Evolutionary conservation across 2,113 vertebrate species (phyloP).

Genomic region (Cromileptes altivelis): DNA sequence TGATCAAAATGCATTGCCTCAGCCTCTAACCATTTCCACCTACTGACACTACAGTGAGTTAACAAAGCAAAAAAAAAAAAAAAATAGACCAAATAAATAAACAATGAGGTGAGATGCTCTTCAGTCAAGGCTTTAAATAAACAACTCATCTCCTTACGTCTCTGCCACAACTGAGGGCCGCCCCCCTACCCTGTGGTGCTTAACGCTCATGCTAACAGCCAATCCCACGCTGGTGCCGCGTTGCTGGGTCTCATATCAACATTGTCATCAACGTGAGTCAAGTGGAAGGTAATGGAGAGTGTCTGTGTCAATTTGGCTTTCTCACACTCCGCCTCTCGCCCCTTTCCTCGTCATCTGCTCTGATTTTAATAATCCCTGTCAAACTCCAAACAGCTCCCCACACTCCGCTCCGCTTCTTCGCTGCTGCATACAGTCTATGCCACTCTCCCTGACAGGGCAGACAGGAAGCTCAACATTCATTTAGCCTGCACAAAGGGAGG

Average conservation of each 20-base stretch:
- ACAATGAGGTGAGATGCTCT: slow-evolving; percentile 71
- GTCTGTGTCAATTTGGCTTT: slow-evolving; percentile 98
- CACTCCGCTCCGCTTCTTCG: slow-evolving; percentile 68
- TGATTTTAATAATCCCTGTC: slow-evolving; percentile 99
- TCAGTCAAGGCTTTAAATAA: slow-evolving; percentile 82
- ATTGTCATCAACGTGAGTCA: slow-evolving; percentile 92
- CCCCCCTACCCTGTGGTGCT: slow-evolving; percentile 78
- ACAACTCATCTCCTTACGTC: slow-evolving; percentile 77
- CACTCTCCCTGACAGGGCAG: slow-evolving; percentile 92
- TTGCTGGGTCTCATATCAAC: slow-evolving; percentile 80
- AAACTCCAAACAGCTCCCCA: slow-evolving; percentile 95
- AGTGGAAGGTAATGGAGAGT: slow-evolving; percentile 96
- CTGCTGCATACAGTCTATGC: slow-evolving; percentile 70
- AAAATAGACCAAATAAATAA: slow-evolving; percentile 71
- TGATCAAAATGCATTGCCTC: slow-evolving; percentile 79
- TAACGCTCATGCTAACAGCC: slow-evolving; percentile 88
- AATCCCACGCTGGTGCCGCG: slow-evolving; percentile 80
- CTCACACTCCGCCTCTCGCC: slow-evolving; percentile 90
- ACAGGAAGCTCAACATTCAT: slow-evolving; percentile 99
- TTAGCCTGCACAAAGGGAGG: slow-evolving; percentile 94
- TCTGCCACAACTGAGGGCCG: slow-evolving; percentile 56
- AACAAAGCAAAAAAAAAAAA: slow-evolving; percentile 52
- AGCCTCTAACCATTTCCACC: slow-evolving; percentile 62
- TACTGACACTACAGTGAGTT: slow-evolving; percentile 67
- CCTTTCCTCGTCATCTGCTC: slow-evolving; percentile 90